Percentiles rank a stretch among this genome's conserved stretches.
phyloP scores from a whole-genome alignment of 2,797 vertebrate genomes.

The Zonotrichia albicollis region DNA sequence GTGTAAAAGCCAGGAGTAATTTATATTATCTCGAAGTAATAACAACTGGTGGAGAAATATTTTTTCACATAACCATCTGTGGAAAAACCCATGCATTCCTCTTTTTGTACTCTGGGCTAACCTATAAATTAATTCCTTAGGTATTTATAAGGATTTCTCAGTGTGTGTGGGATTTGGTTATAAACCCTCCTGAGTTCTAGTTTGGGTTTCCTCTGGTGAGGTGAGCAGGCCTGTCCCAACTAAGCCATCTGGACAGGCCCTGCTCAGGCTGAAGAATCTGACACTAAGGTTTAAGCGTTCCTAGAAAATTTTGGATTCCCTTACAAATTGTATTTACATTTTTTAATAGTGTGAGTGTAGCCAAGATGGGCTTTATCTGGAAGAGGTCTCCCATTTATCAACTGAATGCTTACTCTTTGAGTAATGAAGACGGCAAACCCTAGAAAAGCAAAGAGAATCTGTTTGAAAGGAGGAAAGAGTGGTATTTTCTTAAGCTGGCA shows the following conservation, averaged over 20 bases:
- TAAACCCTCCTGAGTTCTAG: background rate
- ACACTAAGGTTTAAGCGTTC: background rate
- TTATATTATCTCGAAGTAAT: background rate
- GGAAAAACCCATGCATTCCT: slow-evolving; percentile 5
- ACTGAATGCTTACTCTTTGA: background rate
- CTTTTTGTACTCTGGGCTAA: background rate
- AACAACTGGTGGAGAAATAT: background rate
- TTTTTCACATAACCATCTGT: background rate
- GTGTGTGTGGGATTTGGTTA: slow-evolving; percentile 31
- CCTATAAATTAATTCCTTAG: background rate
- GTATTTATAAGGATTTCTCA: background rate
- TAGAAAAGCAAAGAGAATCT: slow-evolving; percentile 1
- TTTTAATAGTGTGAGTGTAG: background rate
- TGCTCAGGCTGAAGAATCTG: background rate
- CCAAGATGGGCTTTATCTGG: background rate
- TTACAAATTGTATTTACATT: slow-evolving; percentile 3
- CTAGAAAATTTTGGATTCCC: slow-evolving; percentile 14
- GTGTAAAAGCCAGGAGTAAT: background rate
- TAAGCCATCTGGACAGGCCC: no score
- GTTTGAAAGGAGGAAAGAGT: background rate
- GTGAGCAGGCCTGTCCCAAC: background rate
- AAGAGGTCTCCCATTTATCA: background rate
- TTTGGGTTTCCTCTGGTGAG: background rate
- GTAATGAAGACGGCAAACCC: background rate
- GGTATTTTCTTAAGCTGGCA: background rate